These are phyloP conservation scores for Thymelicus acteon DNA, from an alignment of 2,888 invertebrate species.

Conservation along the genomic window DNA sequence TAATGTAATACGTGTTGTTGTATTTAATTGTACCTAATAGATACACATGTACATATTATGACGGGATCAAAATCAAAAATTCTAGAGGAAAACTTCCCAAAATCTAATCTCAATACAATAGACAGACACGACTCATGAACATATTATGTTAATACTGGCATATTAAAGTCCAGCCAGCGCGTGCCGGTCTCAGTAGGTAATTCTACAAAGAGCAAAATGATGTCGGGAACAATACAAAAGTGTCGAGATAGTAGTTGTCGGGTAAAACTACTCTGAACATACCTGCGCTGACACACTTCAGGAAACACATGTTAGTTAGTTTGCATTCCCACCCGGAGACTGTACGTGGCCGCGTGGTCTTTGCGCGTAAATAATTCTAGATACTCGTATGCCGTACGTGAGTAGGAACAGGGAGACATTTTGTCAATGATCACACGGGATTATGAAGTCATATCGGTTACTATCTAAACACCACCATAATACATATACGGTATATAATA, in stretches of 20 bases:
- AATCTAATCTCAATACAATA: no score
- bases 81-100: no score
- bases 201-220: slow-evolving; percentile 12
- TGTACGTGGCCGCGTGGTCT: neutral
- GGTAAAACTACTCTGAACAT: neutral
- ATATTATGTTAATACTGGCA: no score
- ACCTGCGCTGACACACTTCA: slow-evolving; percentile 20
- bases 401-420: neutral
- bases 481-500: no score
- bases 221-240: slow-evolving; percentile 19
- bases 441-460: neutral
- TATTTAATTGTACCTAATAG: no score
- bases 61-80: no score
- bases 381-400: neutral
- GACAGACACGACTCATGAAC: no score
- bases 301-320: slow-evolving; percentile 15
- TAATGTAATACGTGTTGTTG: no score
- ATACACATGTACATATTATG: no score
- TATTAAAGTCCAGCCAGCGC: no score
- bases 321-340: neutral
- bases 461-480: neutral
- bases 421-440: neutral
- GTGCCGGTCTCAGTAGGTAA: neutral
- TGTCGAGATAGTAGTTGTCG: slow-evolving; percentile 7
- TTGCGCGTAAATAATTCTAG: slow-evolving; percentile 7